Percentiles rank a stretch among this genome's conserved stretches.
These are phyloP conservation scores for Spisula solida DNA, from an alignment of 2,888 invertebrate genomes.

Conservation along the genomic window DNA sequence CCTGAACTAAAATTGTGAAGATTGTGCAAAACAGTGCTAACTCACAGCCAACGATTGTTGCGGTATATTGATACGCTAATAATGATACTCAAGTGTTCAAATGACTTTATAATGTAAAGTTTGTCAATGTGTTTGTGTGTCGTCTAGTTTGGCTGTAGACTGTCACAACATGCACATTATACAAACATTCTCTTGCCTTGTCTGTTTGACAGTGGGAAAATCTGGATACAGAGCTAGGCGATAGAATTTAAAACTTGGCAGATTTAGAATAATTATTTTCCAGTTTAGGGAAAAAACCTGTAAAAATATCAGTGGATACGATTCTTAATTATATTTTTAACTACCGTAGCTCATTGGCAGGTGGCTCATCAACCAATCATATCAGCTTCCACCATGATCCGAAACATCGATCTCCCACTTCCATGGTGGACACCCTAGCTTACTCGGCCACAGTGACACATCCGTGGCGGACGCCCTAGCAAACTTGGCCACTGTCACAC, in stretches of 20 bases:
- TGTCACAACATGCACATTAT: neutral
- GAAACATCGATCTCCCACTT: no score
- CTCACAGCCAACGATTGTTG: neutral
- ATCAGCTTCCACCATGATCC: no score
- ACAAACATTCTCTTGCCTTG: neutral
- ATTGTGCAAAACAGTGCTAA: neutral
- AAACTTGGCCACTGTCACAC: no score
- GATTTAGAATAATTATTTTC: neutral
- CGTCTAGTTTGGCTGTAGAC: neutral
- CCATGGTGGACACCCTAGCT: no score
- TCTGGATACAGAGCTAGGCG: neutral
- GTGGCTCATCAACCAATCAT: no score
- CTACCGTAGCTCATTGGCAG: no score
- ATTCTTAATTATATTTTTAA: no score
- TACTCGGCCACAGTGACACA: no score
- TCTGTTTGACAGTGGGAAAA: slow-evolving; percentile 4
- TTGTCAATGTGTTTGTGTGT: slow-evolving; percentile 15
- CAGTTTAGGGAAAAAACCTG: no score
- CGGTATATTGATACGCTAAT: neutral
- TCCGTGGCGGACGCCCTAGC: no score
- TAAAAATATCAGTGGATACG: no score
- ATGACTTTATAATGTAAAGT: neutral
- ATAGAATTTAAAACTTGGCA: neutral
- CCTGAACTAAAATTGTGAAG: neutral
- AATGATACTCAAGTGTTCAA: neutral